These are phyloP conservation scores for Himantopus leucocephalus DNA, from an alignment of 2,113 vertebrate genomes.

Conservation along the genomic window DNA sequence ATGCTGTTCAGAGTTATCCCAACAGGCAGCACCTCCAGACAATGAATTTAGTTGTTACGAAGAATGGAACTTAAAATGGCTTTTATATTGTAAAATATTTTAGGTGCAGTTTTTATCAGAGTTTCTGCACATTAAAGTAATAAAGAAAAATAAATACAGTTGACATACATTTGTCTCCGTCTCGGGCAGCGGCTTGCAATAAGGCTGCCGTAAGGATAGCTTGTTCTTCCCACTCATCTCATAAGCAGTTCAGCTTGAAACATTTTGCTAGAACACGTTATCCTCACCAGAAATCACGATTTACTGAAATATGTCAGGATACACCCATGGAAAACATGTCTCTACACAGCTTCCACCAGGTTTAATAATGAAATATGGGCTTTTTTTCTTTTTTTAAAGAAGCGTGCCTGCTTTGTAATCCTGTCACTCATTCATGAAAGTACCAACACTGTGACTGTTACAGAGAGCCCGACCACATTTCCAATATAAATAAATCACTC, in stretches of 20 bases:
- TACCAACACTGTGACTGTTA: neutral
- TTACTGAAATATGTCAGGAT: conserved; percentile 19
- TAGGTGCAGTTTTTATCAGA: neutral
- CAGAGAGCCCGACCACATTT: neutral
- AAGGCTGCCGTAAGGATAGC: conserved; percentile 24
- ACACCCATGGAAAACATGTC: conserved; percentile 45
- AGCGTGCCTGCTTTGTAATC: neutral
- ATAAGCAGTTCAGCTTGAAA: neutral
- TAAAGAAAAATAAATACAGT: neutral
- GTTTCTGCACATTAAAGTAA: neutral
- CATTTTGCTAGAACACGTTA: conserved; percentile 13
- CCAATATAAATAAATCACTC: neutral
- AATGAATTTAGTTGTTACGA: fast-evolving
- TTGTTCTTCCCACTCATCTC: conserved; percentile 50
- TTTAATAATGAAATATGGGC: conserved; percentile 31
- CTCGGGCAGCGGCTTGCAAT: neutral
- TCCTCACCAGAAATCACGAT: conserved; percentile 46
- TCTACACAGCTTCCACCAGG: neutral
- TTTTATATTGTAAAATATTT: neutral
- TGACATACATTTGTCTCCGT: neutral
- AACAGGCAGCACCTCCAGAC: neutral
- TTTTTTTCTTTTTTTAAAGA: neutral
- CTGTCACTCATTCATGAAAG: conserved; percentile 52
- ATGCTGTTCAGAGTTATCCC: neutral
- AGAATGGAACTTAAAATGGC: neutral